Evolutionary conservation across 2,888 invertebrate genomes (phyloP), one percentile per base, ranked within the genome.

Genomic region (Deilephila porcellus): DNA sequence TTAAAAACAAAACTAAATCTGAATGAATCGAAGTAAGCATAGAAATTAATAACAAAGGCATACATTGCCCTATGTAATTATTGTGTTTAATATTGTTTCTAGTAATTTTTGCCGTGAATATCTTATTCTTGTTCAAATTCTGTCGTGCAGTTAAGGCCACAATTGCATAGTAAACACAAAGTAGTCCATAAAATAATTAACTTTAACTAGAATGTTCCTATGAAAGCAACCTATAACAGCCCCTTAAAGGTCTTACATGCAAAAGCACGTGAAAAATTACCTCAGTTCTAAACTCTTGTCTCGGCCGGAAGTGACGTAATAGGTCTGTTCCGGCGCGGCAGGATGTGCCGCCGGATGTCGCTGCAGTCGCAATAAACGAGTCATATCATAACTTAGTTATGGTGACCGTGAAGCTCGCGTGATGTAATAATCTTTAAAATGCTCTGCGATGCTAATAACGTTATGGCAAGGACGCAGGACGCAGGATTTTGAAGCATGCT

Each of bases 271-370:
- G 45, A 67, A 67, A 73, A 64, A 67, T 73, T 60, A 73, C 25
- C 37, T 34, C 29, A 73, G 59, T 71, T 76, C 77, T 77, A 80
- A 77, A 78, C 78, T 79, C 67, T 53, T 25, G 56, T 64, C 37
- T 34, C 72, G 67, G 37, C 37, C 81, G 85, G 82, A 83, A 79
- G 82, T 82, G 81, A 80, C 81, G 83, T 87, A 86, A 85, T 85
- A 80, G 78, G 77, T 76, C 73, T 76, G 82, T 84, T 87, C 87
- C 87, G 83, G 82, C 77, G 73, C 72, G 70, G 78, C 83, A 81
- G 84, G 86, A 84, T 80, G 85, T 80, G 74, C 74, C 74, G 80
- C 79, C 76, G 81, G 75, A 79, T 67, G 72, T 83, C 79, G 76
- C 70, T 79, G 70, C 62, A 77, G 45, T 45, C 64, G 45, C 67